Conservation (phyloP, 2,888 invertebrate genomes). For the Cecidostiba fungosa region DNA sequence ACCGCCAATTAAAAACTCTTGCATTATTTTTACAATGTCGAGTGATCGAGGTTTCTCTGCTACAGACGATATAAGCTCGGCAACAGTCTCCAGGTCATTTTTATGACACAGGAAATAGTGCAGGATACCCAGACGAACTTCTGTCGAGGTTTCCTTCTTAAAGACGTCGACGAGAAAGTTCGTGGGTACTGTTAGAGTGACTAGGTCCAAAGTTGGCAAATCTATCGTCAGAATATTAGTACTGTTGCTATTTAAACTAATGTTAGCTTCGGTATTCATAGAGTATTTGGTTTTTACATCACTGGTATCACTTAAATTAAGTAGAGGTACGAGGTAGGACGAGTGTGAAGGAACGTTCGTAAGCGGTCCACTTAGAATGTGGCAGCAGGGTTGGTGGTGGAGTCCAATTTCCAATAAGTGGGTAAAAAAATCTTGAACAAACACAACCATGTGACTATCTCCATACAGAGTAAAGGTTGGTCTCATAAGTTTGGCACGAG, state of each 20-base stretch:
- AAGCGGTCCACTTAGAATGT: constrained; percentile 86
- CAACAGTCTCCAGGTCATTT: constrained; percentile 87
- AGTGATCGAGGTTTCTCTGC: constrained; percentile 84
- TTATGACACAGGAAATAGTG: constrained; percentile 91
- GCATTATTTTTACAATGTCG: constrained; percentile 86
- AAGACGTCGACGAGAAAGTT: constrained; percentile 86
- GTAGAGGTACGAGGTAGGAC: constrained; percentile 86
- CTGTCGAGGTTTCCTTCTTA: constrained; percentile 85
- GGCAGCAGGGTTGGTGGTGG: constrained; percentile 91
- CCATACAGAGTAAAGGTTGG: constrained; percentile 90
- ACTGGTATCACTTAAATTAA: constrained; percentile 80
- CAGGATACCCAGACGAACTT: constrained; percentile 89
- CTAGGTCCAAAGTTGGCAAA: constrained; percentile 87
- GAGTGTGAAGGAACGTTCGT: constrained; percentile 82
- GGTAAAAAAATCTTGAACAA: constrained; percentile 91
- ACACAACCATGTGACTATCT: constrained; percentile 90
- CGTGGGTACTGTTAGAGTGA: constrained; percentile 85
- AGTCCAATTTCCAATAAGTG: constrained; percentile 92
- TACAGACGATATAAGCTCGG: constrained; percentile 86
- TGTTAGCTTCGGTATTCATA: constrained; percentile 43
- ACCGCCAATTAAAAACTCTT: constrained; percentile 90
- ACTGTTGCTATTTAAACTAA: constrained; percentile 60
- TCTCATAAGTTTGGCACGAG: constrained; percentile 87
- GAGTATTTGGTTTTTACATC: constrained; percentile 58
- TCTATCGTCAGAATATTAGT: constrained; percentile 79